phyloP scores from a whole-genome alignment of 2,113 vertebrate species.

The Thermophis baileyi region DNA sequence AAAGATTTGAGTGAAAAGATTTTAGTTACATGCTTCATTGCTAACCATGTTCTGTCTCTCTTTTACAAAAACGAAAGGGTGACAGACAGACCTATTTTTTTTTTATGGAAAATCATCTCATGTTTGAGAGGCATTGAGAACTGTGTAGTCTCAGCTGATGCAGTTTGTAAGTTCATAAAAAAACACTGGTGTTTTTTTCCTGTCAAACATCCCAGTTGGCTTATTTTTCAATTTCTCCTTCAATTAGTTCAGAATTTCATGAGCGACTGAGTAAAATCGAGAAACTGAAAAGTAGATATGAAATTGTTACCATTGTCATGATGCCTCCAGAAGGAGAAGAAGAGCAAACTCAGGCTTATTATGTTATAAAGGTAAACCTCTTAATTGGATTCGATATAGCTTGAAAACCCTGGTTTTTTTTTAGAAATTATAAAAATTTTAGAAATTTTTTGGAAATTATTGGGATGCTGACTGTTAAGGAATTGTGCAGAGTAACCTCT shows the following conservation, averaged over 20 bases:
- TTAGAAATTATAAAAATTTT: neutral
- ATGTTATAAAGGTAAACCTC: constrained; percentile 81
- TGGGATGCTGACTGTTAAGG: neutral
- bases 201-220: neutral
- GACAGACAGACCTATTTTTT: neutral
- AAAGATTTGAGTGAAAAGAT: neutral
- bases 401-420: neutral
- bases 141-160: neutral
- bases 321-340: constrained; percentile 84
- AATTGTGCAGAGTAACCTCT: too few species aligned
- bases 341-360: constrained; percentile 81
- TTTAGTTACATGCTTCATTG: neutral
- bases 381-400: neutral
- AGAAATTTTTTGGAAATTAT: neutral
- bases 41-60: neutral
- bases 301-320: constrained; percentile 79
- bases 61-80: neutral
- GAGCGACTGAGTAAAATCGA: constrained; percentile 85
- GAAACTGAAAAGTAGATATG: constrained; percentile 81
- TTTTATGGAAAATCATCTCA: neutral
- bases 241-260: constrained; percentile 78
- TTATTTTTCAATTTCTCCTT: constrained; percentile 32
- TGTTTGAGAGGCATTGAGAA: neutral
- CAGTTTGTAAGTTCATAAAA: neutral
- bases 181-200: neutral